phyloP scores from a whole-genome alignment of 2,797 vertebrate species.

The Phylloscopus collybita region DNA sequence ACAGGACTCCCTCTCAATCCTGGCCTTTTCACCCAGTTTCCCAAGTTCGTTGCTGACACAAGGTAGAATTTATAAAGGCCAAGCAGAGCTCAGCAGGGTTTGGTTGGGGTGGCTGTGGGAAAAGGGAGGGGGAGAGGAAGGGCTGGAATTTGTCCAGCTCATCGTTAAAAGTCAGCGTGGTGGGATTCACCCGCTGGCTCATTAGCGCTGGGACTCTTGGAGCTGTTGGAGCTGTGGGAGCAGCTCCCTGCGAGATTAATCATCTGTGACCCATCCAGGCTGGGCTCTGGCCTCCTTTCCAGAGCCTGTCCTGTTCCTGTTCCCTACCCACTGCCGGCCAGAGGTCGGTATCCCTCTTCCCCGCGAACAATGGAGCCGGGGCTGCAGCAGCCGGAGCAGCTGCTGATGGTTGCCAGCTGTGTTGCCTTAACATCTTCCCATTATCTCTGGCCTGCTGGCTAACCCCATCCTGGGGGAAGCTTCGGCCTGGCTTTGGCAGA shows the following conservation, averaged over 20 bases:
- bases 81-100: neutral
- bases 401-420: conserved; percentile 69
- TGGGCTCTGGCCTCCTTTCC: neutral
- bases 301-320: neutral
- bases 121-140: neutral
- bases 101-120: conserved; percentile 1
- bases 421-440: conserved; percentile 65
- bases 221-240: conserved; percentile 18
- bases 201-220: neutral
- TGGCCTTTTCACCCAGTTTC: neutral
- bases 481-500: conserved; percentile 43
- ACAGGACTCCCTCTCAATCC: neutral
- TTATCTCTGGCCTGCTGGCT: conserved; percentile 53
- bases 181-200: conserved; percentile 41
- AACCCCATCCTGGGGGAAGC: conserved; percentile 11
- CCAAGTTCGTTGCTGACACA: neutral
- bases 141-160: neutral
- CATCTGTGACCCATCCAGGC: conserved; percentile 1
- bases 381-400: conserved; percentile 14
- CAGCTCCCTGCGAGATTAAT: neutral
- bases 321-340: neutral
- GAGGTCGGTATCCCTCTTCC: conserved; percentile 21
- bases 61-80: neutral
- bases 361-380: neutral
- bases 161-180: fast-evolving